Evolutionary conservation across 2,113 vertebrate genomes (phyloP), one percentile per base, ranked within the genome.

Genomic region (Syngnathus floridae): DNA sequence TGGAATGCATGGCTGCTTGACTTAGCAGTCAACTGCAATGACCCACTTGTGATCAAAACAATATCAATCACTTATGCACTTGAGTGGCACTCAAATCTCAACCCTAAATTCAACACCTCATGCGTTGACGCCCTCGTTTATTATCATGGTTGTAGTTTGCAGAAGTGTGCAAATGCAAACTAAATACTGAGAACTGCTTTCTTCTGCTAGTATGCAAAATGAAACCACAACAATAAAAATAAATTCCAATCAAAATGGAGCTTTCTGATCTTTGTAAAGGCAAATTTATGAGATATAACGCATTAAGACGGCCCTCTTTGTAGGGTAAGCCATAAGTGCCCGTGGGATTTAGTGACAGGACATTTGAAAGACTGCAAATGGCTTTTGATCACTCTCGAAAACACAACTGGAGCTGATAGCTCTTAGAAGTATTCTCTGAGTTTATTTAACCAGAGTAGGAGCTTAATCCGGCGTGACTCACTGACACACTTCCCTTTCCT

Each of bases 321-420:
- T 54, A 22, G 51, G 51, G 21, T 88, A 90, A 85, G 81, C 84
- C 75, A 90, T 87, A 78, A 81, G 62, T 70, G 71, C 71, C 82
- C 84, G 2, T 37, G 1, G 37, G 52, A 54, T 79, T 46, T 14
- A 17, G 49, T 13, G 2, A 22, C 48, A 58, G 54, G 36, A 70
- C 26, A 67, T 31, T 60, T 65, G 54, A 56, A 49, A 19, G 3
- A 45, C 45, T 31, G 49, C 55, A 6, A 12, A 17, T 35, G 13
- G 10, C 51, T 26, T 22, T 54, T 22, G 21, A 54, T 26, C 4
- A 26, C 54, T 35, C 26, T 67, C 51, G 59, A 65, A 31, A 64
- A 61, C 62, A 69, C 55, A 70, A 55, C 21, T 31, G 57, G 43
- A 61, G 48, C 58, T 31, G 55, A 26, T 11, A 12, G 35, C 71